Evolutionary conservation across 2,113 vertebrate species (phyloP).

Genomic region (Cariama cristata): DNA sequence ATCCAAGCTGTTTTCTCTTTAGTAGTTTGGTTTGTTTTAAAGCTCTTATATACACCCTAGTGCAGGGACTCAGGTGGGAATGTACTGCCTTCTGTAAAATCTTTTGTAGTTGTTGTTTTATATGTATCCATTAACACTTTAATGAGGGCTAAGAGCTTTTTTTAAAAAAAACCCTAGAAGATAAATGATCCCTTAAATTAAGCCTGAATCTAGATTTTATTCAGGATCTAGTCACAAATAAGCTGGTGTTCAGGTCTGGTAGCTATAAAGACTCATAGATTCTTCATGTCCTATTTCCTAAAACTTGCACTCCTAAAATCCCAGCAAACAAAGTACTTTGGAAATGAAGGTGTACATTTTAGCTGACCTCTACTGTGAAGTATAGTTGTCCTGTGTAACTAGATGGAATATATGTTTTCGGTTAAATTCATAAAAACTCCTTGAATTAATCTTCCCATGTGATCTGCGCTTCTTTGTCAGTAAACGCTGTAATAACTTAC

Average conservation of each 20-base stretch:
- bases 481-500: background rate
- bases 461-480: background rate
- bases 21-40: background rate
- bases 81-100: background rate
- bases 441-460: background rate
- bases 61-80: background rate
- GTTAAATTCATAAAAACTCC: background rate
- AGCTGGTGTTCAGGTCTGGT: background rate
- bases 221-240: background rate
- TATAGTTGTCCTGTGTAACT: background rate
- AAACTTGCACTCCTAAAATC: background rate
- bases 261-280: background rate
- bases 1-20: background rate
- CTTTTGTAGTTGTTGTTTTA: background rate
- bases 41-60: background rate
- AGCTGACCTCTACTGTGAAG: background rate
- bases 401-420: background rate
- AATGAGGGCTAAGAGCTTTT: background rate
- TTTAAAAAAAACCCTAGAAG: background rate
- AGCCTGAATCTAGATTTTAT: background rate
- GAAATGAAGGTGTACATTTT: background rate
- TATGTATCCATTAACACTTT: background rate
- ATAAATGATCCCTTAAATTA: background rate
- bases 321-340: background rate
- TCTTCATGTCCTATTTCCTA: background rate